Conservation (phyloP, 92 coral and sea anemone species). For the Parazoanthus darwini region DNA sequence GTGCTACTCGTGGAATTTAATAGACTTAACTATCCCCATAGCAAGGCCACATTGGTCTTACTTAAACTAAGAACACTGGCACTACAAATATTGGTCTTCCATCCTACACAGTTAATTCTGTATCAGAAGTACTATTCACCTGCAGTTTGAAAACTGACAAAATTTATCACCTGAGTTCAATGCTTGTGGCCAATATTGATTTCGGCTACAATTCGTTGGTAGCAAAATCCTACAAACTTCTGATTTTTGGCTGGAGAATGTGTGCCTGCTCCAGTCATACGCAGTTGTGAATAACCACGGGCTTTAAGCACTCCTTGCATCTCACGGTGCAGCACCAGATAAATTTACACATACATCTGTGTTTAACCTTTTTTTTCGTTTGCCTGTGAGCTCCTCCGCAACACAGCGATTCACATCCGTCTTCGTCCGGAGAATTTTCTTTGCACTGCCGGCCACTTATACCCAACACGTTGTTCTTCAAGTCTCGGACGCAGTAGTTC, state of each 20-base stretch:
- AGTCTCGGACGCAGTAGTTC: neutral
- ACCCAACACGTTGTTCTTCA: neutral
- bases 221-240: neutral
- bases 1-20: too few relatives aligned
- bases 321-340: neutral
- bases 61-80: too few relatives aligned
- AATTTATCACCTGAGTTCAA: too few relatives aligned
- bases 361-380: neutral
- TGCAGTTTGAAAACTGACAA: too few relatives aligned
- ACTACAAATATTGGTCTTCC: too few relatives aligned
- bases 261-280: neutral
- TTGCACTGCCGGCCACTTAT: neutral
- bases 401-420: neutral
- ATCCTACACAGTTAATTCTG: too few relatives aligned
- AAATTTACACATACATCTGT: conserved; percentile 8
- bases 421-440: neutral
- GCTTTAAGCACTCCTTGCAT: neutral
- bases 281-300: neutral
- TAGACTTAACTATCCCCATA: too few relatives aligned
- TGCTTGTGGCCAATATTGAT: too few relatives aligned
- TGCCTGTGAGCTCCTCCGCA: neutral
- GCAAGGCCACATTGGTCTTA: too few relatives aligned
- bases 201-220: too few relatives aligned
- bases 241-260: neutral
- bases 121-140: too few relatives aligned